These are phyloP conservation scores for Chionodraco myersi DNA, from an alignment of 2,113 vertebrate genomes.

Conservation along the genomic window DNA sequence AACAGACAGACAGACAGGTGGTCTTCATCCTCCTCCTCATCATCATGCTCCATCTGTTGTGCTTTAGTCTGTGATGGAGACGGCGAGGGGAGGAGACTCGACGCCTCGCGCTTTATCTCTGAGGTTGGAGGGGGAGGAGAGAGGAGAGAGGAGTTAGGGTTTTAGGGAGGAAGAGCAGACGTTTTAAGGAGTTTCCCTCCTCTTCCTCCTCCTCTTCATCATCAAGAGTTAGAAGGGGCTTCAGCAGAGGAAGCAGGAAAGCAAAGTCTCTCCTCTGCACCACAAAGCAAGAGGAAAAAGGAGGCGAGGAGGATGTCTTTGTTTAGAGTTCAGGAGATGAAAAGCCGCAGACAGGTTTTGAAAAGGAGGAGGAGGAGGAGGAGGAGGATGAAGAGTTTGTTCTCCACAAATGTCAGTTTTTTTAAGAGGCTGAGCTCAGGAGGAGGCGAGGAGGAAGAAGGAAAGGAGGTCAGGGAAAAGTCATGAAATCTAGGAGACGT, in stretches of 20 bases:
- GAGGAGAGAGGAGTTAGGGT: conserved; percentile 40
- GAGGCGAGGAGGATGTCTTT: background rate
- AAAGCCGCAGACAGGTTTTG: background rate
- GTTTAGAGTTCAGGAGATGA: background rate
- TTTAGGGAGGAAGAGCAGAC: background rate
- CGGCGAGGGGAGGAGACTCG: background rate
- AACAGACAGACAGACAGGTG: conserved; percentile 15
- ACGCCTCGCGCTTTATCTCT: conserved; percentile 29
- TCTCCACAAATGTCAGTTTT: background rate
- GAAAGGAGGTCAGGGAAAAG: background rate
- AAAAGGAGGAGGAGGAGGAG: background rate
- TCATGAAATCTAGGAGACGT: background rate
- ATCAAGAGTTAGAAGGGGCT: background rate
- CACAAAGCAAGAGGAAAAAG: background rate
- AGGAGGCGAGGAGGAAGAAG: background rate
- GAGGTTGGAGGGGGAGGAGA: conserved; percentile 16
- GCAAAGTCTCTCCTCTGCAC: background rate
- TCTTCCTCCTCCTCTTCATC: conserved; percentile 21
- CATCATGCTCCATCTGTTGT: conserved; percentile 30
- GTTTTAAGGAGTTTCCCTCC: background rate
- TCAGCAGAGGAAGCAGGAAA: conserved; percentile 13
- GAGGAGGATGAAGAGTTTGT: background rate
- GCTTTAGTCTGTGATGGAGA: conserved; percentile 37
- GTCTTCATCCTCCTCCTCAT: conserved; percentile 23
- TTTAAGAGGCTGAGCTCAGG: background rate